Evolutionary conservation across 2,113 vertebrate genomes (phyloP).

Genomic region (Mixornis gularis): DNA sequence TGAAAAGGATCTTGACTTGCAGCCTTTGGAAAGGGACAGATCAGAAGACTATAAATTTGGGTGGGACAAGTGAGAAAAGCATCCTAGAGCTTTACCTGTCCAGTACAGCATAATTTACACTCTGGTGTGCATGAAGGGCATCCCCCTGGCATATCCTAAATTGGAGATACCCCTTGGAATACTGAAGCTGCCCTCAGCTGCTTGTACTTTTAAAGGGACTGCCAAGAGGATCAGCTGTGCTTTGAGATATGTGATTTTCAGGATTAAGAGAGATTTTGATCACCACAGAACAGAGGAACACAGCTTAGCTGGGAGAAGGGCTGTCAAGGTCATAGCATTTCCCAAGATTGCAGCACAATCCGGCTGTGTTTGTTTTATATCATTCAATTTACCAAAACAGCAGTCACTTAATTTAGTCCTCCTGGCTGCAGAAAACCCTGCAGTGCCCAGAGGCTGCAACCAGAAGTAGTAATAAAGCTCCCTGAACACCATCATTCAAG

Average conservation of each 20-base stretch:
- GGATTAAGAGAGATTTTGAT: conserved; percentile 24
- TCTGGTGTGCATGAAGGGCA: not conserved
- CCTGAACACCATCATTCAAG: not conserved
- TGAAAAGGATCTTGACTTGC: not conserved
- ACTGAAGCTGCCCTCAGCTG: not conserved
- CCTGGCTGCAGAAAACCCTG: not conserved
- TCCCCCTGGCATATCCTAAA: not conserved
- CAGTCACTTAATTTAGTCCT: not conserved
- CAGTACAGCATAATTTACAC: not conserved
- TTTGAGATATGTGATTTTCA: not conserved
- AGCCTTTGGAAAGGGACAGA: not conserved
- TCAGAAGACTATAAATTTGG: not conserved
- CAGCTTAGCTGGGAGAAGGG: not conserved
- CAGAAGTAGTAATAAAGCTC: not conserved
- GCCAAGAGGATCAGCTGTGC: not conserved
- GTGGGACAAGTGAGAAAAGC: not conserved
- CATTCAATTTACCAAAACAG: not conserved
- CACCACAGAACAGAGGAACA: not conserved
- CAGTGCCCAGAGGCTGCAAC: not conserved
- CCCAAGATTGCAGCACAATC: not conserved
- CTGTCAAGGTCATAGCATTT: conserved; percentile 3
- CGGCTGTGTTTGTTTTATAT: not conserved
- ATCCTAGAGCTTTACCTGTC: not conserved
- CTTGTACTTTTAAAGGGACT: not conserved
- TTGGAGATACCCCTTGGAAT: not conserved